phyloP scores from a whole-genome alignment of 2,113 vertebrate species.

The Tretioscincus oriximinensis region DNA sequence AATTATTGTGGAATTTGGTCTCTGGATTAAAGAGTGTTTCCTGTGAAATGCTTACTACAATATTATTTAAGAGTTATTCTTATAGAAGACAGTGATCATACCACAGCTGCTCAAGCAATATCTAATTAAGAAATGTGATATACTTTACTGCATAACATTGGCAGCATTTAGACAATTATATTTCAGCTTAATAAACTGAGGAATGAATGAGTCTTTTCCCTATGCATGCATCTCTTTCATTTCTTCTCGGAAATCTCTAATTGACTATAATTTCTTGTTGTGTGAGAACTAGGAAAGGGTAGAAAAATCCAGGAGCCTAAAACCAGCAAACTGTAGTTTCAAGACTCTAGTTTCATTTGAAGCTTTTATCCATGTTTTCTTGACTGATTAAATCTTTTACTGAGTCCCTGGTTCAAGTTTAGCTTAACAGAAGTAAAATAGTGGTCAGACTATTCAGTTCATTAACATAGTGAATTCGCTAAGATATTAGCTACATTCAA shows the following conservation, averaged over 20 bases:
- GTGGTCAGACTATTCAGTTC: background rate
- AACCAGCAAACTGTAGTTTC: background rate
- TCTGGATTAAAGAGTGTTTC: slow-evolving; percentile 5
- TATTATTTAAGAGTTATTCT: background rate
- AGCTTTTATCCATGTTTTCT: background rate
- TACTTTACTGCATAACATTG: slow-evolving; percentile 5
- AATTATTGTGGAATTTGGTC: background rate
- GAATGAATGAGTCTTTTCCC: background rate
- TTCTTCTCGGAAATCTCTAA: background rate
- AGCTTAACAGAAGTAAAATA: background rate
- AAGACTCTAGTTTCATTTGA: background rate
- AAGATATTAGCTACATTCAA: background rate
- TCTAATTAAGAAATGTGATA: background rate
- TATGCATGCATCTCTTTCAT: background rate
- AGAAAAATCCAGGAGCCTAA: background rate
- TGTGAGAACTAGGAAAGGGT: background rate
- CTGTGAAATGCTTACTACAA: background rate
- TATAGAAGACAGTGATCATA: background rate
- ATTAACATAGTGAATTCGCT: background rate
- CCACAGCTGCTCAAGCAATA: background rate
- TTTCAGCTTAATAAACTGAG: background rate
- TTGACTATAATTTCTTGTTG: background rate
- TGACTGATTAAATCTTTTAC: background rate
- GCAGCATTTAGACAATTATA: background rate
- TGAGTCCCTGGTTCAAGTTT: background rate